Evolutionary conservation across 1,140 invertebrate genomes (phyloP).

Genomic region (Mercenaria mercenaria): DNA sequence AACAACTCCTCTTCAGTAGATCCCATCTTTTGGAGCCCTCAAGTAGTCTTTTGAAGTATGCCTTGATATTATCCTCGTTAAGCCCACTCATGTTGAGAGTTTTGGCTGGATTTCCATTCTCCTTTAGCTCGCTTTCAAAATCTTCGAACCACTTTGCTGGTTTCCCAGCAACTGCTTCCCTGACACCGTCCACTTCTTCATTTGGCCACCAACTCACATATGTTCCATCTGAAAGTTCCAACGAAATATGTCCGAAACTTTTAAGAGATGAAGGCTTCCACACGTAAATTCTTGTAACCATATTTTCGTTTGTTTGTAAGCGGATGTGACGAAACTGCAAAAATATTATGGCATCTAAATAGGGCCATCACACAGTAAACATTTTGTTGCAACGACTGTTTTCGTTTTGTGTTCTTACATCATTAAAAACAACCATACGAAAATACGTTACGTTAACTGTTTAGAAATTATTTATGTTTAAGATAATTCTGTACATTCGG

Average conservation of each 20-base stretch:
- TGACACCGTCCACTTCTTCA: neutral
- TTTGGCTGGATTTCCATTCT: neutral
- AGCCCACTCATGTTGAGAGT: neutral
- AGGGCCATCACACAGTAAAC: too few relatives aligned
- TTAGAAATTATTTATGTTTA: too few relatives aligned
- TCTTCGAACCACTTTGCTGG: neutral
- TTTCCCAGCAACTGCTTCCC: neutral
- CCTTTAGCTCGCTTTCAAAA: neutral
- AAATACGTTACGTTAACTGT: too few relatives aligned
- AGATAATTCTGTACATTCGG: too few relatives aligned
- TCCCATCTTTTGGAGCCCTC: neutral
- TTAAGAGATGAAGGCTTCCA: neutral
- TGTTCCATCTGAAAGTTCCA: conserved; percentile 12
- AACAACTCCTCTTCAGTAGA: neutral
- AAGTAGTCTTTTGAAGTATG: neutral
- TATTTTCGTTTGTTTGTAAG: neutral
- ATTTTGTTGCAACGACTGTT: too few relatives aligned
- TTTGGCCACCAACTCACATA: conserved; percentile 27
- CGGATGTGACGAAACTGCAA: too few relatives aligned
- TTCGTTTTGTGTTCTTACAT: too few relatives aligned
- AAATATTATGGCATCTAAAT: too few relatives aligned
- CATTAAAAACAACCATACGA: too few relatives aligned
- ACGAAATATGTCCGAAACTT: conserved; percentile 19
- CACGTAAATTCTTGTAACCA: neutral
- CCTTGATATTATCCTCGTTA: neutral